Evolutionary conservation across 2,888 invertebrate species (phyloP).

Genomic region (Nebria salina): DNA sequence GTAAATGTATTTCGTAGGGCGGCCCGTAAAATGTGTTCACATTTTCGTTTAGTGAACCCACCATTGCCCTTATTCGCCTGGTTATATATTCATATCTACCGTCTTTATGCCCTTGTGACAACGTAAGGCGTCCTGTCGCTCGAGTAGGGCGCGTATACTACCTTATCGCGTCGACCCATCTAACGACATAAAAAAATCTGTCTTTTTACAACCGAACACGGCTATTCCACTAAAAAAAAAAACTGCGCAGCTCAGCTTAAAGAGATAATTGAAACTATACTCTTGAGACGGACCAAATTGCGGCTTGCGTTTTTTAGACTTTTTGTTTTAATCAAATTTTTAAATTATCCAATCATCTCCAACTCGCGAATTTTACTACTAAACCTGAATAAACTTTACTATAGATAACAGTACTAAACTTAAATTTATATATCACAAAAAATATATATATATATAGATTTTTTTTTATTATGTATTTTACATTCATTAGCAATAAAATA

Average conservation of each 20-base stretch:
- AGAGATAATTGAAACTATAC: slow-evolving; percentile 42
- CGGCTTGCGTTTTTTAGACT: not conserved
- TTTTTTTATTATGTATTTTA: too few species aligned
- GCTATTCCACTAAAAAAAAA: slow-evolving; percentile 35
- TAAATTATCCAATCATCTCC: not conserved
- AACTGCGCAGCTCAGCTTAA: slow-evolving; percentile 42
- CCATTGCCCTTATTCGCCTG: slow-evolving; percentile 20
- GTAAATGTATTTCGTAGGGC: slow-evolving; percentile 24
- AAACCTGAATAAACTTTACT: too few species aligned
- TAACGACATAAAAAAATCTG: slow-evolving; percentile 46
- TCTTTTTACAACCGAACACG: slow-evolving; percentile 41
- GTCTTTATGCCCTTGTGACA: slow-evolving; percentile 28
- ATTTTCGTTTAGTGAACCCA: slow-evolving; percentile 39
- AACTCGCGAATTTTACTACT: not conserved
- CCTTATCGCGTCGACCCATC: slow-evolving; percentile 33
- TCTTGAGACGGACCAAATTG: not conserved
- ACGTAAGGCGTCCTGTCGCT: slow-evolving; percentile 2
- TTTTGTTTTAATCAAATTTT: not conserved
- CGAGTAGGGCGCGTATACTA: not conserved
- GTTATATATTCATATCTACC: slow-evolving; percentile 40
- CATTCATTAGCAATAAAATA: too few species aligned
- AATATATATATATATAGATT: too few species aligned
- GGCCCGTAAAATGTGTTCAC: slow-evolving; percentile 36
- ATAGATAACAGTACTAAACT: too few species aligned
- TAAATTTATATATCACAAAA: too few species aligned